These are phyloP conservation scores for Actinostola sp. DNA, from an alignment of 92 coral and sea anemone species.

Conservation along the genomic window DNA sequence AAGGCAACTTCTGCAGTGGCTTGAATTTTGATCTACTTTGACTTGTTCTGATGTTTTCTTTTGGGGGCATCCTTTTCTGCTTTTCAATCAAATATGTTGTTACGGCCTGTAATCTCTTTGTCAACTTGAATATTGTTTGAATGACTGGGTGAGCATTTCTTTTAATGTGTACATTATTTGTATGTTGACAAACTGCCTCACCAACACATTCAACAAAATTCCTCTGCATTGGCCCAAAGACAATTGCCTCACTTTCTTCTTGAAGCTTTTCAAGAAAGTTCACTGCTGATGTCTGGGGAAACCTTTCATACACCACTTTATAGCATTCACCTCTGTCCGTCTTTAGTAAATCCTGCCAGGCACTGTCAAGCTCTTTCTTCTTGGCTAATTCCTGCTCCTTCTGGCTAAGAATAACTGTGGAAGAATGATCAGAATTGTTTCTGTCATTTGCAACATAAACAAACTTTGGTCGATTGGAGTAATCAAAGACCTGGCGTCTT, in stretches of 20 bases:
- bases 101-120: neutral
- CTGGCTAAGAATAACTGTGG: too few species aligned
- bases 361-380: neutral
- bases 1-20: neutral
- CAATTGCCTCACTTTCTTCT: slow-evolving; percentile 30
- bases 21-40: neutral
- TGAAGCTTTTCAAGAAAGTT: slow-evolving; percentile 31
- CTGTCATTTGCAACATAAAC: slow-evolving; percentile 50
- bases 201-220: slow-evolving; percentile 1
- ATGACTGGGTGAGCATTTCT: slow-evolving; percentile 13
- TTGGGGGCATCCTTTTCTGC: neutral
- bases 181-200: neutral
- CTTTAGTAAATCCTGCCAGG: slow-evolving; percentile 1
- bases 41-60: neutral
- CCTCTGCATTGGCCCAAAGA: neutral
- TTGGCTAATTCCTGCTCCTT: neutral
- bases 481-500: slow-evolving; percentile 38
- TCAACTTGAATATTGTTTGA: neutral
- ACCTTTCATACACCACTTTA: slow-evolving; percentile 22
- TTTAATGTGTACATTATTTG: slow-evolving; percentile 3
- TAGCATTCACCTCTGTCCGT: slow-evolving; percentile 8
- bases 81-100: neutral
- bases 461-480: slow-evolving; percentile 48
- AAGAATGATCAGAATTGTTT: neutral
- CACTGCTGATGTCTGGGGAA: slow-evolving; percentile 32